These are phyloP conservation scores for Epinephelus moara DNA, from an alignment of 2,113 vertebrate species.

Conservation along the genomic window DNA sequence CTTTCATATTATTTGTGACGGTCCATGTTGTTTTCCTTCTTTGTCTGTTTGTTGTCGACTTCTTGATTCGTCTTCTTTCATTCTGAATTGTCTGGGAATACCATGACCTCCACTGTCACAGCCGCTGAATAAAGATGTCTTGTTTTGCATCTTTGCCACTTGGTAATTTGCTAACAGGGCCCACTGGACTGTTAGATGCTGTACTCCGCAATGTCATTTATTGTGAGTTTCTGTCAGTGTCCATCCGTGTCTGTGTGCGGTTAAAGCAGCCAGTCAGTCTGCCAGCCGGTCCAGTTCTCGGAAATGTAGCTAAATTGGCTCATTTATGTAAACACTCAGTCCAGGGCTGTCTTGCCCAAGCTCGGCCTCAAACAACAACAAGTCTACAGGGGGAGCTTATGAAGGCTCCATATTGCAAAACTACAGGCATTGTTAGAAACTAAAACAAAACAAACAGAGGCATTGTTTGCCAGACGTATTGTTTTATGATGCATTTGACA, in stretches of 20 bases:
- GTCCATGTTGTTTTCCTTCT: not conserved
- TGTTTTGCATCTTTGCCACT: constrained; percentile 43
- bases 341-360: constrained; percentile 56
- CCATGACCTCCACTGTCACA: not conserved
- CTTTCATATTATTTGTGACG: not conserved
- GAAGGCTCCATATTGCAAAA: constrained; percentile 47
- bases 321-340: constrained; percentile 71
- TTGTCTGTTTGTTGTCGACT: not conserved
- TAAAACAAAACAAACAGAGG: constrained; percentile 33
- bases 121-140: constrained; percentile 22
- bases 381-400: constrained; percentile 60
- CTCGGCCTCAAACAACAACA: constrained; percentile 52
- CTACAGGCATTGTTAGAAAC: constrained; percentile 57
- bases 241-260: constrained; percentile 34
- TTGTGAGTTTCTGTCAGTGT: constrained; percentile 47
- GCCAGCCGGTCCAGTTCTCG: constrained; percentile 58
- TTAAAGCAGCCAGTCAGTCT: constrained; percentile 45
- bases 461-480: constrained; percentile 59
- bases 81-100: constrained; percentile 10
- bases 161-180: constrained; percentile 55
- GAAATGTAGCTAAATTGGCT: constrained; percentile 76
- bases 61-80: not conserved
- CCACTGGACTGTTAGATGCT: constrained; percentile 38
- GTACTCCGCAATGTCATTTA: constrained; percentile 44
- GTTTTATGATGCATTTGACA: constrained; percentile 65